These are phyloP conservation scores for Lasioglossum albipes DNA, from an alignment of 1,140 invertebrate species.

Conservation along the genomic window DNA sequence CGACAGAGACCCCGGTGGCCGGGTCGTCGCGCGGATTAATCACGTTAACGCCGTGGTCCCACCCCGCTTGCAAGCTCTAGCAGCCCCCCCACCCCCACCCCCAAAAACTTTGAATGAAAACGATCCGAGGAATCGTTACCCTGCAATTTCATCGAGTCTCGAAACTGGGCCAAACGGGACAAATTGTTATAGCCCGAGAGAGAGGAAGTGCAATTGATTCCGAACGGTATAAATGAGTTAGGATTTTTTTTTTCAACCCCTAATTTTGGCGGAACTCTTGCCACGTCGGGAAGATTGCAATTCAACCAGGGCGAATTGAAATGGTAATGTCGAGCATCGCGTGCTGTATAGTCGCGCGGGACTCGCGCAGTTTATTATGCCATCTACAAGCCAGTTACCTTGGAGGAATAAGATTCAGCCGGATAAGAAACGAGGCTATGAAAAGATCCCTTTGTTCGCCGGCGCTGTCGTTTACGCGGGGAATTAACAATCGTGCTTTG, in stretches of 20 bases:
- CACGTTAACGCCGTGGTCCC: background rate
- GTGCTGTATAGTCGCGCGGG: background rate
- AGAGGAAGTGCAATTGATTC: no score
- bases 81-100: no score
- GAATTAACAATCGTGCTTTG: background rate
- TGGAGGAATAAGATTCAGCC: background rate
- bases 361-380: background rate
- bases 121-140: background rate
- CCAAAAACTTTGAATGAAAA: background rate
- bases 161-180: no score
- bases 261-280: background rate
- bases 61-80: no score
- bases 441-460: background rate
- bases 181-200: no score
- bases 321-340: background rate
- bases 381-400: background rate
- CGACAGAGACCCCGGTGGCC: conserved; percentile 16
- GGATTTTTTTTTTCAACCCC: no score
- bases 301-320: background rate
- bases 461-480: background rate
- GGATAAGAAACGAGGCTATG: background rate
- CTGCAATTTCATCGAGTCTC: no score
- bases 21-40: conserved; percentile 23
- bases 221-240: no score
- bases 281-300: background rate